These are phyloP conservation scores for Alcis repandata DNA, from an alignment of 2,888 invertebrate genomes.

Conservation along the genomic window DNA sequence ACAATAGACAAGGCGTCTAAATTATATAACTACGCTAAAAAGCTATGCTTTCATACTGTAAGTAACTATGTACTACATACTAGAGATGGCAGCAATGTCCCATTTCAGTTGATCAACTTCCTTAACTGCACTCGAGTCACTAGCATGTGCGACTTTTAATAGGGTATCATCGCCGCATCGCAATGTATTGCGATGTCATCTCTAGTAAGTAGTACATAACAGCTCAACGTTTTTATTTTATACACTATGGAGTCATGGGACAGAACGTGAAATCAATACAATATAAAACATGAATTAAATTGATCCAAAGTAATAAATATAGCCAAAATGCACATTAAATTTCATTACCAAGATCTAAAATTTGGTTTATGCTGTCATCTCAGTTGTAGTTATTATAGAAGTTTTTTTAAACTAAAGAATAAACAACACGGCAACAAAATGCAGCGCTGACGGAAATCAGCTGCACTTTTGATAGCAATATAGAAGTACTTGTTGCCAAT, in stretches of 20 bases:
- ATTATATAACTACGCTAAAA: constrained; percentile 44
- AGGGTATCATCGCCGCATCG: no score
- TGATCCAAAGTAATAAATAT: not conserved
- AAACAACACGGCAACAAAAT: constrained; percentile 15
- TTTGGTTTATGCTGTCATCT: constrained; percentile 33
- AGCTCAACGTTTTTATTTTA: not conserved
- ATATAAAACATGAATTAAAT: constrained; percentile 1
- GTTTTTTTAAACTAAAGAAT: constrained; percentile 14
- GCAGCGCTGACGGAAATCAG: no score
- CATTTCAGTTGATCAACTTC: no score
- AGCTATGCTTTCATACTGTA: constrained; percentile 49
- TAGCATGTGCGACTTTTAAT: no score
- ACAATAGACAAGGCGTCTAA: constrained; percentile 53
- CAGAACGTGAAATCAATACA: not conserved
- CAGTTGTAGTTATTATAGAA: constrained; percentile 29
- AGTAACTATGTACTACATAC: constrained; percentile 1
- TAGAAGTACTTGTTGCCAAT: no score
- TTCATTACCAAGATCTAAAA: constrained; percentile 44
- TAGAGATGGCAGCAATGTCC: no score
- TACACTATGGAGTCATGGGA: constrained; percentile 28
- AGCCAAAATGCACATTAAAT: not conserved
- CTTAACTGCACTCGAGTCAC: no score
- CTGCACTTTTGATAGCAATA: no score
- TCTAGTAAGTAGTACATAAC: no score
- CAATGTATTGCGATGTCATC: no score